Evolutionary conservation across 2,113 vertebrate species (phyloP).

Genomic region (Archilochus colubris): DNA sequence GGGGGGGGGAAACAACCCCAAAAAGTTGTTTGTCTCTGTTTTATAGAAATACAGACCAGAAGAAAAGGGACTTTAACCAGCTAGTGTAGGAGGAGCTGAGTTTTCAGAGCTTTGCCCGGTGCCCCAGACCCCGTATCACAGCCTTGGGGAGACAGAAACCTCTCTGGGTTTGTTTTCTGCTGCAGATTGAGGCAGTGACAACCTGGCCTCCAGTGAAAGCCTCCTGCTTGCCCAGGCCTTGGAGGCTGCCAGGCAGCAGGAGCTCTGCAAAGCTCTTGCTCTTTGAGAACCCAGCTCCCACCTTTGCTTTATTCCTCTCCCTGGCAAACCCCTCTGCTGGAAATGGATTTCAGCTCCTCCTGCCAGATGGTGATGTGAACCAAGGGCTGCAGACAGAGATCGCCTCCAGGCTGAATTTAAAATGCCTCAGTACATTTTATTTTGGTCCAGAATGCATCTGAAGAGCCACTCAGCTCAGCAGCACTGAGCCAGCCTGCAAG

Average conservation of each 20-base stretch:
- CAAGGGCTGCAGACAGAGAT: constrained; percentile 43
- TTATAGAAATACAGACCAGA: background rate
- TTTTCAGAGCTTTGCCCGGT: background rate
- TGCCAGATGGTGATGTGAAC: constrained; percentile 62
- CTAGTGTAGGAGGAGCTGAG: background rate
- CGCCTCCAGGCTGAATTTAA: constrained; percentile 49
- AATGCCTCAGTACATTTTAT: constrained; percentile 57
- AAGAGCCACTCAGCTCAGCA: background rate
- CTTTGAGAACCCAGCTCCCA: constrained; percentile 33
- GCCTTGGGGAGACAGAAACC: background rate
- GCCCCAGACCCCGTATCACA: background rate
- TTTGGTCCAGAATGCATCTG: constrained; percentile 24
- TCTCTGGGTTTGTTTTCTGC: background rate
- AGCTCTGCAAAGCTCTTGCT: background rate
- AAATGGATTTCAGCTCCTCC: constrained; percentile 54
- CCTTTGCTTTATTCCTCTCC: background rate
- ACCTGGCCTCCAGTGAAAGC: background rate
- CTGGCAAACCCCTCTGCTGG: constrained; percentile 50
- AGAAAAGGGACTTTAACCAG: background rate
- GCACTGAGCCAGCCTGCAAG: background rate
- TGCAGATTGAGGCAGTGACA: background rate
- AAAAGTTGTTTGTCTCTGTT: background rate
- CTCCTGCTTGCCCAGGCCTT: background rate
- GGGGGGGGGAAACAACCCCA: background rate
- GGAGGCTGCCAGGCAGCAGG: background rate